phyloP scores from a whole-genome alignment of 2,797 vertebrate species.

The Delichon dasypus region DNA sequence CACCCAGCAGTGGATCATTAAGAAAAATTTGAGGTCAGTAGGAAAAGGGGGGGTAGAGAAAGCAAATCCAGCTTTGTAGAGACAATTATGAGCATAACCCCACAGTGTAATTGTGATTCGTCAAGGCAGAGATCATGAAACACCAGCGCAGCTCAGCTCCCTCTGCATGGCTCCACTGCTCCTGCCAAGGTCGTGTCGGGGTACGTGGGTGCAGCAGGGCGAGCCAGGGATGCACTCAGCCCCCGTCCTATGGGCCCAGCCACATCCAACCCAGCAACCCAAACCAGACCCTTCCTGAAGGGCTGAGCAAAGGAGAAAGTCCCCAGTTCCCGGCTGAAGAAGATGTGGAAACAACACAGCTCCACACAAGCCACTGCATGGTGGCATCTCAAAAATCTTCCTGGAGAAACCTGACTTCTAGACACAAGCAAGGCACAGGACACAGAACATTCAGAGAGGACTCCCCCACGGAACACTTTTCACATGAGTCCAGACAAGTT shows the following conservation, averaged over 20 bases:
- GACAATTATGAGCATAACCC: slow-evolving; percentile 57
- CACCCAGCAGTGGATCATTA: not conserved
- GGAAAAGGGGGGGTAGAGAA: not conserved
- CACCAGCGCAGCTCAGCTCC: not conserved
- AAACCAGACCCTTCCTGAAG: not conserved
- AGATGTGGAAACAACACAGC: fast-evolving
- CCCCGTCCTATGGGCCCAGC: too few species aligned
- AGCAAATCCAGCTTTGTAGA: slow-evolving; percentile 19
- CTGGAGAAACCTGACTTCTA: not conserved
- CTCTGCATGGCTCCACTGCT: not conserved
- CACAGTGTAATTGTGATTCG: slow-evolving; percentile 54
- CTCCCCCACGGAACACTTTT: not conserved
- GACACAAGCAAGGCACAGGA: not conserved
- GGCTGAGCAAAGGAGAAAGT: not conserved
- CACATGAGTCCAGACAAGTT: not conserved
- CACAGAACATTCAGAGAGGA: not conserved
- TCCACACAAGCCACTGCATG: fast-evolving
- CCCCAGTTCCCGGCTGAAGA: not conserved
- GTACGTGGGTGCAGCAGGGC: fast-evolving
- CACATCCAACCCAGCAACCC: not conserved
- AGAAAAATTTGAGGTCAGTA: slow-evolving; percentile 65
- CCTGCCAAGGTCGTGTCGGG: fast-evolving
- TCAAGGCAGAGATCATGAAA: slow-evolving; percentile 51
- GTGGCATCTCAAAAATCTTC: fast-evolving
- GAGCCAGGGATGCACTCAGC: fast-evolving